These are phyloP conservation scores for Myopa testacea DNA, from an alignment of 2,888 invertebrate species.

Conservation along the genomic window DNA sequence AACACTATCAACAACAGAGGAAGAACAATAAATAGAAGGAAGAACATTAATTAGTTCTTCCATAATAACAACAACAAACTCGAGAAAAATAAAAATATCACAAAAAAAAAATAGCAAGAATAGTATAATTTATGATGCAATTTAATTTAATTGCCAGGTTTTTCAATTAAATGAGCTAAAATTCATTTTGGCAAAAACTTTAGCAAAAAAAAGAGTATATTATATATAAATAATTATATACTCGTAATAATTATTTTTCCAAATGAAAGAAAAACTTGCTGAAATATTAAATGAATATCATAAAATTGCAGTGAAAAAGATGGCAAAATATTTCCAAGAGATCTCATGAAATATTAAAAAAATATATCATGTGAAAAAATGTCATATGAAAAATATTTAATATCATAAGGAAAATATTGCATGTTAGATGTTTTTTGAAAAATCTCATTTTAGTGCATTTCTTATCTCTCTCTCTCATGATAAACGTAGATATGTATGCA, in stretches of 20 bases:
- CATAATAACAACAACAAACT: neutral
- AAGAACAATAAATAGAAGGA: no score
- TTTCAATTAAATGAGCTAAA: slow-evolving; percentile 47
- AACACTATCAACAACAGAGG: neutral
- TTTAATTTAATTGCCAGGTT: slow-evolving; percentile 49
- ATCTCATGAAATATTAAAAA: no score
- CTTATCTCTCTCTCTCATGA: no score
- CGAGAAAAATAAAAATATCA: neutral
- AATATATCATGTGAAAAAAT: no score
- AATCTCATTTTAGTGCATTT: no score
- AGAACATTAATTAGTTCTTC: neutral
- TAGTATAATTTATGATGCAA: slow-evolving; percentile 42
- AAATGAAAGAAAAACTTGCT: slow-evolving; percentile 1
- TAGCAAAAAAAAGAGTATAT: slow-evolving; percentile 12
- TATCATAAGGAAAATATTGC: no score
- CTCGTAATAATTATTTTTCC: neutral
- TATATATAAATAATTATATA: neutral
- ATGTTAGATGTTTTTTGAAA: no score
- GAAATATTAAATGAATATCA: neutral
- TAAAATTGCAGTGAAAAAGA: neutral
- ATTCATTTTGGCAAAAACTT: slow-evolving; percentile 30
- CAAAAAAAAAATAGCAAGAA: neutral
- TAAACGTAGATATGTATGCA: no score
- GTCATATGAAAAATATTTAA: no score
- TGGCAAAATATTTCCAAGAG: neutral